Evolutionary conservation across 2,888 invertebrate genomes (phyloP), one percentile per base, ranked within the genome.

Genomic region (Lochmaea crataegi): DNA sequence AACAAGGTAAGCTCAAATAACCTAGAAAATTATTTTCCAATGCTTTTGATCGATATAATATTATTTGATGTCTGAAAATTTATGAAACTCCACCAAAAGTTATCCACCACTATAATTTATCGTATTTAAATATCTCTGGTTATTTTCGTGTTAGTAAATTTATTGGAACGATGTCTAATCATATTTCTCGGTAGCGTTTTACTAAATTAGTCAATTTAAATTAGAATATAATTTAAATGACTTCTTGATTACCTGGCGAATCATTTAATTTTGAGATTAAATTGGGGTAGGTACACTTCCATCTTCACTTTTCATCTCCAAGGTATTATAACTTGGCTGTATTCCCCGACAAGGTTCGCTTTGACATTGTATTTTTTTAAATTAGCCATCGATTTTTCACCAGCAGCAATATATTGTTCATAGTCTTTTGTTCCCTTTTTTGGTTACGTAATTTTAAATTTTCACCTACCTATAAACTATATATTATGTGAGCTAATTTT

Each of bases 1-100:
- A 65, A 96, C 95, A 86, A 93, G 97, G 97, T 96, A 85, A 88
- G 78, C 77, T 51, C 18, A 9, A 16, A 53, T 22, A 26, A 41
- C 11, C 10, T 22, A 32, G 11, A 11, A 56, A 57, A 32, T 72
- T 57, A 12, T 26, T 26, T 57, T 18, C 32, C 32, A 38, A 38
- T 11, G 26, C 26, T 45, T 45, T 4, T 45, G 45, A 14, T 45
- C 32, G 9, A 38, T 38, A 32, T 32, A 32, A 32, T 32, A 32
- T 32, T 32, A 6, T 32, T 32, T 32, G 32, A 6, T 32, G 32
- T 32, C 32, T 7, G 9, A 7, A 38, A 38, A 45, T 45, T 12
- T 14, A 45, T 45, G 11, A 12, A 45, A 45, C 12, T 4, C 14
- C 41, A 12, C 14, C 45, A 12, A 38, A 38, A 6, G 32, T 38